Evolutionary conservation across 2,113 vertebrate genomes (phyloP).

Genomic region (Labeo catla): DNA sequence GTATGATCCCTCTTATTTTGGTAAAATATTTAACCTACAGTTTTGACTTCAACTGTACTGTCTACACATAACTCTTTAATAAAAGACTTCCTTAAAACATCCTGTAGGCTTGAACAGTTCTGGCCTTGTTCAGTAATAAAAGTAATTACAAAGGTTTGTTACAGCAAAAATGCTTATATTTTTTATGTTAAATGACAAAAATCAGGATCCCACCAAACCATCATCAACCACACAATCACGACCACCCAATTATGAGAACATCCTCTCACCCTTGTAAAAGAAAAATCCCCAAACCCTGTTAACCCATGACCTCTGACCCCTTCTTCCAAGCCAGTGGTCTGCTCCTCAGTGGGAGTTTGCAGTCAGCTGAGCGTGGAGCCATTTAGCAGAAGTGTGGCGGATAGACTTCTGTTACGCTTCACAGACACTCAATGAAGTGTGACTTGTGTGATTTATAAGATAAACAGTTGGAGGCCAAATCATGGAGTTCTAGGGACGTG

Average conservation of each 20-base stretch:
- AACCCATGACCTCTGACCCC: slow-evolving; percentile 32
- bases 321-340: neutral
- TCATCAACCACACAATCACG: neutral
- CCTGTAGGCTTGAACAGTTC: neutral
- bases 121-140: neutral
- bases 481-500: neutral
- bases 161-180: neutral
- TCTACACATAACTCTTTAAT: neutral
- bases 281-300: slow-evolving; percentile 12
- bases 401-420: slow-evolving; percentile 35
- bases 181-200: neutral
- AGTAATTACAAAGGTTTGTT: neutral
- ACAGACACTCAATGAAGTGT: slow-evolving; percentile 30
- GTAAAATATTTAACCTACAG: no score
- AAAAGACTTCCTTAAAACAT: neutral
- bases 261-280: slow-evolving; percentile 6
- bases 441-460: slow-evolving; percentile 14
- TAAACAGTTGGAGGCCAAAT: neutral
- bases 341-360: slow-evolving; percentile 40
- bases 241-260: neutral
- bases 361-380: slow-evolving; percentile 42
- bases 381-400: neutral
- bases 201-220: slow-evolving; percentile 1
- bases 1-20: no score
- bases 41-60: neutral